Evolutionary conservation across 2,113 vertebrate species (phyloP).

Genomic region (Cepphus grylle): DNA sequence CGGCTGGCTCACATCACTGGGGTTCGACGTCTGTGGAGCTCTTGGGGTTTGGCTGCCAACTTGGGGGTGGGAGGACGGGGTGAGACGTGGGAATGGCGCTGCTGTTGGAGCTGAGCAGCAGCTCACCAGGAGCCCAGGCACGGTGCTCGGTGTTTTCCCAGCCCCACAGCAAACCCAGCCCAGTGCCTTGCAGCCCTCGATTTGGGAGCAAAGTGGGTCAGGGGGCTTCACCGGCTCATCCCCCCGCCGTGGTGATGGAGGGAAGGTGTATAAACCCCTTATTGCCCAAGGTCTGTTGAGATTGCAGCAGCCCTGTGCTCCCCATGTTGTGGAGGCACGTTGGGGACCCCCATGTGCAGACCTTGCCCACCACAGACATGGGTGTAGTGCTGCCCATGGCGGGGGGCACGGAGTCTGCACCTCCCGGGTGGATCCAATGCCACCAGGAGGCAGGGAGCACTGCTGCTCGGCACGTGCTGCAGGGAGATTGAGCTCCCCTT

Average conservation of each 20-base stretch:
- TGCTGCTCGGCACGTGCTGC: fast-evolving
- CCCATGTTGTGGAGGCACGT: fast-evolving
- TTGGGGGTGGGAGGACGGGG: not conserved
- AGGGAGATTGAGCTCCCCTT: not conserved
- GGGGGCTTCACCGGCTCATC: not conserved
- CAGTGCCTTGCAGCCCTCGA: not conserved
- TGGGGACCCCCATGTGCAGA: not conserved
- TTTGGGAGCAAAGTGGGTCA: not conserved
- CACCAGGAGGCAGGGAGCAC: not conserved
- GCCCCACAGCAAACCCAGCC: not conserved
- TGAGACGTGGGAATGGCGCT: not conserved
- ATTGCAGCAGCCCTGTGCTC: not conserved
- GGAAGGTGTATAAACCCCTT: not conserved
- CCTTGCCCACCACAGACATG: not conserved
- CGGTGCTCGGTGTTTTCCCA: not conserved
- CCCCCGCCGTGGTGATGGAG: not conserved
- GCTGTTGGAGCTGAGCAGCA: not conserved
- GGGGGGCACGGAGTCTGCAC: fast-evolving
- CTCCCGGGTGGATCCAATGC: fast-evolving
- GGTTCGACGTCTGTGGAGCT: not conserved
- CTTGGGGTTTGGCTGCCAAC: not conserved
- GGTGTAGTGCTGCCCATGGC: fast-evolving
- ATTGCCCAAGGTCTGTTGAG: not conserved
- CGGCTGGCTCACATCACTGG: fast-evolving
- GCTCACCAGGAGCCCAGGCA: not conserved